Base-by-base conservation (phyloP, 2,888 invertebrate genomes). In the Griposia aprilina region DNA sequence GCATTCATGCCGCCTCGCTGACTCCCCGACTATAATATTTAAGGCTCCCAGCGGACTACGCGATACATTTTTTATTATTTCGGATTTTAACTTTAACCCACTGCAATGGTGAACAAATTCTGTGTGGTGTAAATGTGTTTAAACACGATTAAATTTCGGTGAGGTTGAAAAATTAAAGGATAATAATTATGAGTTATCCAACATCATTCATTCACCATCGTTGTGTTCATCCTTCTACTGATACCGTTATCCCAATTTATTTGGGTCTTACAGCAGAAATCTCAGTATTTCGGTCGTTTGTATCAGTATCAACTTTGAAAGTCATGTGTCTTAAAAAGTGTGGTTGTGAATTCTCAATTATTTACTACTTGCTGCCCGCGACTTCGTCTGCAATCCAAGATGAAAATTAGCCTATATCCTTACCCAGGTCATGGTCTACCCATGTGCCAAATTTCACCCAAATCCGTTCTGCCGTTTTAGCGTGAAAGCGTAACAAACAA, bases 1-100 rank as follows among this genome's bases (percentile, higher is more conserved):
- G 88, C 84, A 87, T 82, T 88, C 80, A 78, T 72, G 70, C 76
- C 80, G 78, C 30, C 62, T 68, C 52, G 68, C 73, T 86, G 72
- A 55, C 76, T 86, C 78, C 80, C 66, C 79, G 74, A 87, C 86
- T 89, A 81, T 82, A 85, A 83, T 85, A 89, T 88, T 89, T 85
- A 89, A 88, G 70, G 76, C 82, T 78, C 81, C 76, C 82, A 26
- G 52, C 67, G 76, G 74, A 83, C 60, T 69, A 13, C 55, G 67
- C 62, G 65, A 75, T 87, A 83, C 79, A 80, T 82, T 84, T 85
- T 87, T 84, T 80, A 88, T 84, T 70, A 77, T 77, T 73, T 60
- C 67, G 23, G 59, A 82, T 79, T 85, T 82, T 41, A 55, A 57
- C 36, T 74, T 79, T 59, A 71, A 67, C 67, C 30, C 71, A 76